Evolutionary conservation across 2,888 invertebrate species (phyloP).

Genomic region (Adelognathus sp.): DNA sequence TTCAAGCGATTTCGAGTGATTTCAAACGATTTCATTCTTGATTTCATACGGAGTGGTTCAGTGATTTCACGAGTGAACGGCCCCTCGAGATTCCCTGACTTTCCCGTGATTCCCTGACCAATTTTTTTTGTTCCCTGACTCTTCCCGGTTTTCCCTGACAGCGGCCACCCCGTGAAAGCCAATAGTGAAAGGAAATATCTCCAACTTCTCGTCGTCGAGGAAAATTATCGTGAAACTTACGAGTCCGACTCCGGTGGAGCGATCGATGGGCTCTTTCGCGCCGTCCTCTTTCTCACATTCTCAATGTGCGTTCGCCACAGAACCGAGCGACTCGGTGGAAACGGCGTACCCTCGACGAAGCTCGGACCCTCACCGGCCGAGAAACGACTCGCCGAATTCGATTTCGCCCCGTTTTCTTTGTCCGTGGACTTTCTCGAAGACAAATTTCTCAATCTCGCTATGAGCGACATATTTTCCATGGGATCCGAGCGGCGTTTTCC

Average conservation of each 20-base stretch:
- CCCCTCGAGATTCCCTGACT: too few relatives aligned
- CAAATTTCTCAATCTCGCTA: slow-evolving; percentile 63
- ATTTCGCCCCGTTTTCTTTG: background rate
- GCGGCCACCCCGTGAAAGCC: too few relatives aligned
- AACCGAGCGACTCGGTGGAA: slow-evolving; percentile 67
- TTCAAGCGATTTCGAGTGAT: too few relatives aligned
- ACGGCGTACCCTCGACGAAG: slow-evolving; percentile 70
- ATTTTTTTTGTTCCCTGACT: too few relatives aligned
- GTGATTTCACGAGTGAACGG: too few relatives aligned
- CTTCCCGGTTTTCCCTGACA: too few relatives aligned
- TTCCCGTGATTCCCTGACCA: too few relatives aligned
- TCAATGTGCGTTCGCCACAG: slow-evolving; percentile 64
- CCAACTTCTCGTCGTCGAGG: too few relatives aligned
- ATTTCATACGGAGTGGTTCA: too few relatives aligned
- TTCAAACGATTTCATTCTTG: too few relatives aligned
- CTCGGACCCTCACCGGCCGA: slow-evolving; percentile 44
- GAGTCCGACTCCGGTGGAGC: background rate
- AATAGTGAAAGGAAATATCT: too few relatives aligned
- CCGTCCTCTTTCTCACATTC: background rate
- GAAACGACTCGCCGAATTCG: background rate
- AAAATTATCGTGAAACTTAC: slow-evolving; percentile 5
- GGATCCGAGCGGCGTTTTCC: slow-evolving; percentile 16
- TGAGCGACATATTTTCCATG: slow-evolving; percentile 62
- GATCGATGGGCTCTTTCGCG: background rate
- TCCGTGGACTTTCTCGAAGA: slow-evolving; percentile 31